A percentile compares a stretch with the other conserved stretches of the same genome.
Conservation (phyloP, 2,888 invertebrate species). For the Cataglyphis albicans region DNA sequence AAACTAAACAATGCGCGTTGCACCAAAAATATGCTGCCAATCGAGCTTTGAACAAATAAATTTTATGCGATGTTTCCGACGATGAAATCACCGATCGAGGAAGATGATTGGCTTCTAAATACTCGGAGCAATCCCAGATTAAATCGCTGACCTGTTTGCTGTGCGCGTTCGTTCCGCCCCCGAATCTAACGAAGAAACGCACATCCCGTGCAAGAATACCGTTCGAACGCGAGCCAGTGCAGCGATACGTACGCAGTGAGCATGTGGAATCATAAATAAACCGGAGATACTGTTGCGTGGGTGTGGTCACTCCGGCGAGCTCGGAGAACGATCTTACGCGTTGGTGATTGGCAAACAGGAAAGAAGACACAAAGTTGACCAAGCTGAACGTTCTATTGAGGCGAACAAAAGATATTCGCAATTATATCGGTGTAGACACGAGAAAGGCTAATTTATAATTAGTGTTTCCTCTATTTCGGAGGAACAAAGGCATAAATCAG, state of each 20-base stretch:
- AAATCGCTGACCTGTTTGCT: slow-evolving; percentile 55
- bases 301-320: slow-evolving; percentile 73
- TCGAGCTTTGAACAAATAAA: slow-evolving; percentile 9
- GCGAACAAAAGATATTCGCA: not conserved
- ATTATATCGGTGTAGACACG: slow-evolving; percentile 38
- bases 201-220: slow-evolving; percentile 50
- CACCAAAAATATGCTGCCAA: slow-evolving; percentile 2
- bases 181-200: slow-evolving; percentile 51
- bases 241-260: slow-evolving; percentile 49
- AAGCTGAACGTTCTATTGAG: slow-evolving; percentile 19
- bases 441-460: slow-evolving; percentile 42
- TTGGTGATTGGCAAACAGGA: slow-evolving; percentile 21
- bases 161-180: slow-evolving; percentile 41
- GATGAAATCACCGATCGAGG: slow-evolving; percentile 40
- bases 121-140: slow-evolving; percentile 67
- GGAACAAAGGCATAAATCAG: slow-evolving; percentile 16
- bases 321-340: slow-evolving; percentile 63
- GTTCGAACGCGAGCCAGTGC: slow-evolving; percentile 46
- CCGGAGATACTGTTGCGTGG: slow-evolving; percentile 72
- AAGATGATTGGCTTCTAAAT: slow-evolving; percentile 69
- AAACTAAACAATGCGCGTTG: not conserved
- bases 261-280: slow-evolving; percentile 74
- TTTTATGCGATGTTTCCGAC: slow-evolving; percentile 2
- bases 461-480: not conserved
- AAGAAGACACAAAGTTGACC: slow-evolving; percentile 15